phyloP scores from a whole-genome alignment of 1,140 invertebrate genomes.

The Bombus confusus region DNA sequence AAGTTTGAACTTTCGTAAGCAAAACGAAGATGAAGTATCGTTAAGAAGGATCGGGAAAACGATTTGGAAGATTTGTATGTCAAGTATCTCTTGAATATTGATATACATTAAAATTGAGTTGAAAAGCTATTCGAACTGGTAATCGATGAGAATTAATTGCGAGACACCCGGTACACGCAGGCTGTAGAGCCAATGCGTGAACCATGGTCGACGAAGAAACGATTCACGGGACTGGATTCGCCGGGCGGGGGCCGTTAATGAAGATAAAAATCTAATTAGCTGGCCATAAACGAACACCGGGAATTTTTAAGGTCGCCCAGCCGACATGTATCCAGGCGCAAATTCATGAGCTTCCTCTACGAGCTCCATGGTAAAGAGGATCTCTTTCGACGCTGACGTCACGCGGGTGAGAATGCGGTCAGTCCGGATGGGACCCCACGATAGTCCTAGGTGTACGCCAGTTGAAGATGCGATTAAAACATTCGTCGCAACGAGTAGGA shows the following conservation, averaged over 20 bases:
- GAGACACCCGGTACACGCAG: conserved; percentile 44
- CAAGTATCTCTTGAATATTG: too few species aligned
- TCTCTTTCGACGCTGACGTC: conserved; percentile 68
- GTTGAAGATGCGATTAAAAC: conserved; percentile 56
- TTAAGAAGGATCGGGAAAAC: too few species aligned
- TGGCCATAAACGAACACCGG: conserved; percentile 68
- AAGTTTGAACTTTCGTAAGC: too few species aligned
- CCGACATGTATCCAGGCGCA: conserved; percentile 63
- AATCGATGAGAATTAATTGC: conserved; percentile 56
- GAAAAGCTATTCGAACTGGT: background rate
- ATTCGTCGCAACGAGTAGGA: conserved; percentile 6
- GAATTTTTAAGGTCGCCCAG: conserved; percentile 68
- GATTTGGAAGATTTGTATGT: too few species aligned
- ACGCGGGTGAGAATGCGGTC: conserved; percentile 69
- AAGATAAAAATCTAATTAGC: conserved; percentile 76
- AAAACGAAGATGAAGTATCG: too few species aligned
- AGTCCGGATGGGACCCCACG: conserved; percentile 65
- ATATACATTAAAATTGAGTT: too few species aligned
- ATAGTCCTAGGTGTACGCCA: conserved; percentile 63
- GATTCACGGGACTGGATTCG: conserved; percentile 55
- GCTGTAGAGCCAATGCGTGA: conserved; percentile 17
- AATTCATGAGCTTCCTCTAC: conserved; percentile 65
- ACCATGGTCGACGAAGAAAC: conserved; percentile 30
- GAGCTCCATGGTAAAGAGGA: conserved; percentile 54
- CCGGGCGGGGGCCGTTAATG: conserved; percentile 66